Conservation (phyloP, 1,140 invertebrate genomes). For the Caenorhabditis latens region DNA sequence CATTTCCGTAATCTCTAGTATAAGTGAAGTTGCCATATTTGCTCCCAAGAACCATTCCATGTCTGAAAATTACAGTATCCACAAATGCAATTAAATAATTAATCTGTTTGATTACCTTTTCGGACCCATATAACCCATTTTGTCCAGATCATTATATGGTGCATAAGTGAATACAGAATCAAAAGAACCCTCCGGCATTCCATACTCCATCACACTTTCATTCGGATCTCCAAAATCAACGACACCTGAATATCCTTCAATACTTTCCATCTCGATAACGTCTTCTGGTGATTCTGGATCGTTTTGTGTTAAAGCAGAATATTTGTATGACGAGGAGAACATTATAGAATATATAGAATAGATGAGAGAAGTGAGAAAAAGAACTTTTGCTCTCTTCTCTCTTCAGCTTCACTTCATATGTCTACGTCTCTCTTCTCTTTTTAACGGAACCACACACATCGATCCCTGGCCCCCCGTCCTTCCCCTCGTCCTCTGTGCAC, state of each 20-base stretch:
- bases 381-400: slow-evolving; percentile 18
- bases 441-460: slow-evolving; percentile 24
- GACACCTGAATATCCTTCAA: slow-evolving; percentile 33
- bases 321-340: slow-evolving; percentile 28
- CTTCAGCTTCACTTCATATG: not conserved
- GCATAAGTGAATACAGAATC: slow-evolving; percentile 67
- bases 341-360: not conserved
- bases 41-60: slow-evolving; percentile 50
- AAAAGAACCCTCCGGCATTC: slow-evolving; percentile 58
- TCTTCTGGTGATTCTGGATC: slow-evolving; percentile 20
- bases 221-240: slow-evolving; percentile 28
- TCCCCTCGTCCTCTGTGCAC: not conserved
- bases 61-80: slow-evolving; percentile 15
- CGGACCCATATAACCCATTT: slow-evolving; percentile 66
- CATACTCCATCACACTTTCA: slow-evolving; percentile 56
- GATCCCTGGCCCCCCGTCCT: not conserved
- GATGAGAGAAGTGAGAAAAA: not conserved
- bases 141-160: slow-evolving; percentile 66
- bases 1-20: slow-evolving; percentile 28
- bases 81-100: slow-evolving; percentile 53
- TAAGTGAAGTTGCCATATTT: slow-evolving; percentile 63
- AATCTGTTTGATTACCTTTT: slow-evolving; percentile 46
- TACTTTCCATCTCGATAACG: slow-evolving; percentile 25
- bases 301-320: slow-evolving; percentile 1
- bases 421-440: not conserved